A percentile compares a stretch with the other conserved stretches of the same genome.
These are phyloP conservation scores for Origma solitaria DNA, from an alignment of 2,113 vertebrate species.

Conservation along the genomic window DNA sequence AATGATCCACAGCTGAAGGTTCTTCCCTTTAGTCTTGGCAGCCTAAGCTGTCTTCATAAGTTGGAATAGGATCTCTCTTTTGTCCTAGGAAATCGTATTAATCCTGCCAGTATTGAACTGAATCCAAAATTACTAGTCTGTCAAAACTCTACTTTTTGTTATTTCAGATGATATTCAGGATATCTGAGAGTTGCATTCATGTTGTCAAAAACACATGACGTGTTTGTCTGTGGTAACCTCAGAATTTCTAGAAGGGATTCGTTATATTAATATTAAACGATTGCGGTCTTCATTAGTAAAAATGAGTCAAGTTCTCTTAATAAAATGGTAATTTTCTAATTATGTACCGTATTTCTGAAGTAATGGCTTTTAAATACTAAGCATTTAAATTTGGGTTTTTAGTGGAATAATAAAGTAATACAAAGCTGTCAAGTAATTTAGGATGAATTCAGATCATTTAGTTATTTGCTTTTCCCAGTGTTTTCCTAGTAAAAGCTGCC, in stretches of 20 bases:
- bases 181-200: background rate
- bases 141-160: background rate
- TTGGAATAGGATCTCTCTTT: slow-evolving; percentile 21
- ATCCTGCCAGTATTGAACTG: slow-evolving; percentile 19
- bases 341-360: background rate
- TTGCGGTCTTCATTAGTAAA: background rate
- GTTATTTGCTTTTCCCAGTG: background rate
- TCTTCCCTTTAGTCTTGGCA: slow-evolving; percentile 26
- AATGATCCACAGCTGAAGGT: slow-evolving; percentile 33
- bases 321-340: slow-evolving; percentile 25
- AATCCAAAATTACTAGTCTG: slow-evolving; percentile 17
- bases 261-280: background rate
- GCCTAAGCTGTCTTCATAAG: background rate
- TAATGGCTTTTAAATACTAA: background rate
- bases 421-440: background rate
- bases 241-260: background rate
- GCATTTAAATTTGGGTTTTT: background rate
- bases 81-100: background rate
- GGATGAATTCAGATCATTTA: background rate
- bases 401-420: background rate
- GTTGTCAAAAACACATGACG: background rate
- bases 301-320: slow-evolving; percentile 15
- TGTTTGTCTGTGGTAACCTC: background rate
- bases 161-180: background rate
- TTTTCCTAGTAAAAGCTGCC: background rate